phyloP scores from a whole-genome alignment of 2,888 invertebrate species.

The Drosophila niveifrons region DNA sequence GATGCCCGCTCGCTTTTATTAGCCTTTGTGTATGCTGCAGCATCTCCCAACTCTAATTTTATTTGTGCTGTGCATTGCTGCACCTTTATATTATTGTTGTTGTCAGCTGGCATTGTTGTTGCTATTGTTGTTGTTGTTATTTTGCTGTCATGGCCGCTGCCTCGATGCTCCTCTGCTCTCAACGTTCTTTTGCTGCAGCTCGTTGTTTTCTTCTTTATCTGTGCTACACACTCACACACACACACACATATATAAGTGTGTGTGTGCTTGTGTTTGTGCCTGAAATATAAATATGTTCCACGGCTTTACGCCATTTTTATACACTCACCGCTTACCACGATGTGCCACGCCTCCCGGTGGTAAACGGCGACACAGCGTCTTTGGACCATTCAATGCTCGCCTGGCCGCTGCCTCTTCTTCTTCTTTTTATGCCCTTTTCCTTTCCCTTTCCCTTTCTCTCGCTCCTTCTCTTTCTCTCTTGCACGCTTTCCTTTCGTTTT shows the following conservation, averaged over 20 bases:
- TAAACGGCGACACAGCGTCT: conserved; percentile 3
- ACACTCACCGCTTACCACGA: conserved; percentile 56
- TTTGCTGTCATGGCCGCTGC: conserved; percentile 26
- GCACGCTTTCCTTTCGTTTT: neutral
- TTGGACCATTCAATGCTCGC: conserved; percentile 23
- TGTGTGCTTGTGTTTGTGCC: conserved; percentile 23
- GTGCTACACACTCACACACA: conserved; percentile 5
- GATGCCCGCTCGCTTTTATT: conserved; percentile 45
- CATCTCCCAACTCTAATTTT: conserved; percentile 1
- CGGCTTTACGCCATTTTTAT: conserved; percentile 70
- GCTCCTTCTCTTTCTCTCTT: neutral
- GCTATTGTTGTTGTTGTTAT: conserved; percentile 33
- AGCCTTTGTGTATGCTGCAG: conserved; percentile 53
- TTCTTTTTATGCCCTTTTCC: neutral
- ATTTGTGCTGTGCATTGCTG: conserved; percentile 24
- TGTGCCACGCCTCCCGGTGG: conserved; percentile 17
- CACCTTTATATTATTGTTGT: conserved; percentile 45
- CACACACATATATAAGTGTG: conserved; percentile 2
- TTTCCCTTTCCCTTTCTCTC: neutral
- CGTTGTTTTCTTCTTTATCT: conserved; percentile 17
- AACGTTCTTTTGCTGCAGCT: conserved; percentile 2
- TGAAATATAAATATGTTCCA: conserved; percentile 71
- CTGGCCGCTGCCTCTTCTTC: conserved; percentile 1
- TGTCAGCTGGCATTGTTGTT: conserved; percentile 13
- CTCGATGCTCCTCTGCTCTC: conserved; percentile 2